A percentile compares a stretch with the other conserved stretches of the same genome.
These are phyloP conservation scores for Daboia siamensis DNA, from an alignment of 2,113 vertebrate genomes.

Conservation along the genomic window DNA sequence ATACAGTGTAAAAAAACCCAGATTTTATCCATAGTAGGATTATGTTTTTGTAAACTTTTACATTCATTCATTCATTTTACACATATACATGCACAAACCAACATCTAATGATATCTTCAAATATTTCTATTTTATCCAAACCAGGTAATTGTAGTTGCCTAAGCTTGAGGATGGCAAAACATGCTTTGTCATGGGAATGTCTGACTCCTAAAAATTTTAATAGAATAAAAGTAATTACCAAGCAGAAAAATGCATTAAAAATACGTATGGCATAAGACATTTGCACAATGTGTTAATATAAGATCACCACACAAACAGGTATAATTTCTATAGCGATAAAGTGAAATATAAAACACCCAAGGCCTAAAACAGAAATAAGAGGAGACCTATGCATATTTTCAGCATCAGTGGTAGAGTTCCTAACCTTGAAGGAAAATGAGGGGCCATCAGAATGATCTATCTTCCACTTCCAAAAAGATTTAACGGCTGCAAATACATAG, in stretches of 20 bases:
- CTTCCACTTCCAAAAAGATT: neutral
- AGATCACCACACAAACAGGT: neutral
- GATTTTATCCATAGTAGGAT: neutral
- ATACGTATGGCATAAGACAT: neutral
- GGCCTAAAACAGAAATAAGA: neutral
- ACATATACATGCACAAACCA: neutral
- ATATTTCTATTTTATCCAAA: neutral
- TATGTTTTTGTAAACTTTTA: neutral
- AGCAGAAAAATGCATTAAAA: neutral
- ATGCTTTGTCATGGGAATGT: neutral
- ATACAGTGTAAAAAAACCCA: constrained; percentile 17
- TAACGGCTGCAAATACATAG: neutral
- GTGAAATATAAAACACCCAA: neutral
- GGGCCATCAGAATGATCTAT: neutral
- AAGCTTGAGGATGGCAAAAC: neutral
- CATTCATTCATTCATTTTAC: neutral
- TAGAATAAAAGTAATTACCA: neutral
- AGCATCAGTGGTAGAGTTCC: neutral
- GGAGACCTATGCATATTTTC: neutral
- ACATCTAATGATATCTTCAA: neutral
- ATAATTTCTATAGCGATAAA: neutral
- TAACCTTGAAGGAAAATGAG: neutral
- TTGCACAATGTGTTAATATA: neutral
- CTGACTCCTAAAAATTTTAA: neutral
- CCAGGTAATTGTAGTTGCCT: neutral